Base-by-base conservation (phyloP, 2,888 invertebrate genomes). In the Hirtodrosophila histrioides region DNA sequence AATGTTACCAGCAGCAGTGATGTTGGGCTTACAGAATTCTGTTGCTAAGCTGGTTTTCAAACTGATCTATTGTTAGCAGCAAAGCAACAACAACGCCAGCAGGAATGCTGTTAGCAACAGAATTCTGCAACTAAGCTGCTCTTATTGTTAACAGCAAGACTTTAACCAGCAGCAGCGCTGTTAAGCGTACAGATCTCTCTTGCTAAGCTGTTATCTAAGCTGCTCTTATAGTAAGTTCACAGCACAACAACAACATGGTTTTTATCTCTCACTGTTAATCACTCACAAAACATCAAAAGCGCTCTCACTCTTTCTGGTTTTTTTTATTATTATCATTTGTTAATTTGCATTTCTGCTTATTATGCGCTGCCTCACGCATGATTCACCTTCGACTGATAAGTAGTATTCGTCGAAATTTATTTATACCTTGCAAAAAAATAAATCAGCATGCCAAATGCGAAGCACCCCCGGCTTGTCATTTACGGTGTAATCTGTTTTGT, bases 351-450 rank as follows among this genome's bases (percentile, higher is more conserved):
- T 56, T 53, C 17, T 51, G 40, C 45, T 83, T 75, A 61, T 48
- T 68, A 68, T 72, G 69, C 77, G 65, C 31, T 46, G 49, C 39
- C 43, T 36, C 44, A 60, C 61, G 39, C 68, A 68, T 78, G 81
- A 81, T 74, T 85, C 80, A 82, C 82, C 80, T 81, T 82, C 70
- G 45, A 12, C 55, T 43, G 61, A 66, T 54, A 70, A 60, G 46
- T 36, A 60, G 46, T 36, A 51, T 55, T 45, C 50, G 54, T 46
- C 29, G 49, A 66, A 43, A 24, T 68, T 12, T 66, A 50, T 56
- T 64, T 45, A 31, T 36, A 41, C 40, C 46, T 65, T 51, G 64
- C 54, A 41, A 35, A 49, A 49, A 46, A 48, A 35, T 12, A 56
- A 60, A 57, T 75, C 35, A 68, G 39, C 63, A 78, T 74, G 65